These are phyloP conservation scores for Myotis yumanensis DNA, from an alignment of 2,113 vertebrate species.

Conservation along the genomic window DNA sequence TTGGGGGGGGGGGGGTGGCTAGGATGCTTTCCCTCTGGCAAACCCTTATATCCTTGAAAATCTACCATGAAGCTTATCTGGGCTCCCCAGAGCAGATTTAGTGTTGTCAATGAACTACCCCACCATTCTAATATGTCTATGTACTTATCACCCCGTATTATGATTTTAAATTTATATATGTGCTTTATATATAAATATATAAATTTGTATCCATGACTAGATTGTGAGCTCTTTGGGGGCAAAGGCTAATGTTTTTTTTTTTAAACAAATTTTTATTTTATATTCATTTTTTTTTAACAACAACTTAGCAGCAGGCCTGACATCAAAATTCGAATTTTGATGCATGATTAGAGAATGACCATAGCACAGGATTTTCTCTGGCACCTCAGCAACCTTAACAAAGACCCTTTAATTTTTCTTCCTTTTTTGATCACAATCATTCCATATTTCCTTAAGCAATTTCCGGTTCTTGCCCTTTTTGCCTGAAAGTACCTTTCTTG, in stretches of 20 bases:
- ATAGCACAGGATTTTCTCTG: background rate
- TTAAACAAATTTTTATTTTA: background rate
- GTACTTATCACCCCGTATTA: background rate
- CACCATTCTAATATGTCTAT: background rate
- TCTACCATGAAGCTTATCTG: background rate
- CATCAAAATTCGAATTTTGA: slow-evolving; percentile 19
- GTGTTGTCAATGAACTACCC: background rate
- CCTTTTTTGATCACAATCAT: background rate
- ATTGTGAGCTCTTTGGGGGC: background rate
- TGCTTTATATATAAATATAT: background rate
- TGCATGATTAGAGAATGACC: background rate
- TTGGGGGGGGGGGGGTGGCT: background rate
- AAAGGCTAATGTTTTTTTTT: background rate
- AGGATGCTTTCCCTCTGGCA: background rate
- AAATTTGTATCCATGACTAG: background rate
- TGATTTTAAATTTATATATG: background rate
- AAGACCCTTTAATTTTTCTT: background rate
- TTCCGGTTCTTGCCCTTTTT: background rate
- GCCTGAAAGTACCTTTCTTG: background rate
- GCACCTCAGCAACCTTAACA: background rate
- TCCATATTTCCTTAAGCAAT: background rate
- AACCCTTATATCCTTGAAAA: background rate
- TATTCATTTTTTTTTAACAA: background rate
- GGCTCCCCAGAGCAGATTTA: background rate
- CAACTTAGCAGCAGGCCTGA: background rate